Base-by-base conservation (phyloP, 2,113 vertebrate species). In the Proteles cristata region DNA sequence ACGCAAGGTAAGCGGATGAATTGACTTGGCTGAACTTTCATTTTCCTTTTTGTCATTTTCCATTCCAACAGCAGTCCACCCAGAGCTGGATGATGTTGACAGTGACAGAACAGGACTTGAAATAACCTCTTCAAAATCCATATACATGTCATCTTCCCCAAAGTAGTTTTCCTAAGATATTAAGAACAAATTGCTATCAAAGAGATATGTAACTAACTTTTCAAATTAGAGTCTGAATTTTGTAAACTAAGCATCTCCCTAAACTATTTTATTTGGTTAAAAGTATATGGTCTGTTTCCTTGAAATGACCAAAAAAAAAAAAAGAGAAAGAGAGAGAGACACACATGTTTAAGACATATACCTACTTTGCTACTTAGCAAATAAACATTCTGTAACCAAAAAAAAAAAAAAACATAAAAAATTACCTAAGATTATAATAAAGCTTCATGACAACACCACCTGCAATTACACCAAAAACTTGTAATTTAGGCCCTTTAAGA, bases 111-210 rank as follows among this genome's bases (percentile, higher is more conserved):
- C 99, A 0, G 99, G 99, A 96, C 99, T 99, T 94, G 99, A 99
- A 61, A 99, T 98, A 4, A 99, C 98, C 98, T 99, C 99, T 97
- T 99, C 99, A 97, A 99, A 99, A 98, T 99, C 99, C 80, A 99
- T 99, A 98, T 99, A 99, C 99, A 99, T 99, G 98, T 99, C 99
- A 93, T 99, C 99, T 98, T 99, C 99, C 15, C 99, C 99, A 98
- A 99, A 99, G 97, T 99, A 99, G 98, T 99, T 99, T 98, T 99
- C 99, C 99, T 99, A 95, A 55, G 90, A 63, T 28, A 61, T 66
- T 58, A 69, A 90, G 48, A 90, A 92, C 73, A 93, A 93, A 48
- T 8, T 87, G 28, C 77, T 68, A 79, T 17, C 9, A 97, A 12
- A 90, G 88, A 0, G 5, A 17, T 83, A 93, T n/a, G 28, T 5